Evolutionary conservation across 2,797 vertebrate genomes (phyloP), one percentile per base, ranked within the genome.

Genomic region (Pipistrellus nathusii): DNA sequence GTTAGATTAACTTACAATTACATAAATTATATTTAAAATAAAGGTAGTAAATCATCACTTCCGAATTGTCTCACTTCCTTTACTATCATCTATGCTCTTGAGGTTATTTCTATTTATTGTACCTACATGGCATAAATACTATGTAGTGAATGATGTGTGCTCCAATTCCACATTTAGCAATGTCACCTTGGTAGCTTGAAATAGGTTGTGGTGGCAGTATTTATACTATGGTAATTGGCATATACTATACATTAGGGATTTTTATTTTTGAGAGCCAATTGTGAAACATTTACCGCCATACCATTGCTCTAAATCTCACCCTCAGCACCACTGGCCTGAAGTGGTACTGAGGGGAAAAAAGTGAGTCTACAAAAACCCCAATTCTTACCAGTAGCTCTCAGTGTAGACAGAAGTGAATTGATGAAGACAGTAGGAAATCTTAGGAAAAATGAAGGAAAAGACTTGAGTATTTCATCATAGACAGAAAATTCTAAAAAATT

Each of bases 21-120:
- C 85, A 86, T 32, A 85, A 89, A 66, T 72, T 72, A 44, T 72
- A 93, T 73, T 88, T 71, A 93, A 93, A 93, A 85, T 35, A 87
- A 90, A 90, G 13, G 17, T 66, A 75, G 72, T 53, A 72, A 93
- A 66, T 72, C 27, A 94, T 53, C 8, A 38, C 17, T 95, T 71
- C 46, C 27, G 27, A 72, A 62, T 68, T 91, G 20, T 72, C 89
- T 78, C 51, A 75, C 44, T 82, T 91, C 44, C 73, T 80, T 90
- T 62, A 55, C 69, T 57, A 48, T 84, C 46, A 14, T 51, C 18
- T 91, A 35, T 81, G 4, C 69, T 68, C 44, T 90, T 41, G 27
- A 89, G 7, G 14, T 64, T 93, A 78, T 90, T 90, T 71, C 13
- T 1, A 66, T 48, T 53, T 83, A 86, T 27, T 55, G 5, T 66